These are phyloP conservation scores for Nerophis ophidion DNA, from an alignment of 2,113 vertebrate species.

Conservation along the genomic window DNA sequence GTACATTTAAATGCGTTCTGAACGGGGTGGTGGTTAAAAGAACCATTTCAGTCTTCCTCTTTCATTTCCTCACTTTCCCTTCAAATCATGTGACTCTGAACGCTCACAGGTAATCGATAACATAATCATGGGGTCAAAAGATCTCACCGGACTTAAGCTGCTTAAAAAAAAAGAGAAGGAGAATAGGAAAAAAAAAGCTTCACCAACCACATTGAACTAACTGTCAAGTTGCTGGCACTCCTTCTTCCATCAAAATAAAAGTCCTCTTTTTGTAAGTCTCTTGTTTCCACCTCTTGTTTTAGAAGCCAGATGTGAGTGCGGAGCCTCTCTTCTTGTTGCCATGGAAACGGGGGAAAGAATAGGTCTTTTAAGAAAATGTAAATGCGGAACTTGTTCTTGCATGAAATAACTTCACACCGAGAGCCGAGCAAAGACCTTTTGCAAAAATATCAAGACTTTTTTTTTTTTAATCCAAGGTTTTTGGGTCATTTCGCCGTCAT, in stretches of 20 bases:
- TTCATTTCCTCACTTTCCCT: background rate
- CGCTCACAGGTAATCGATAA: too few relatives aligned
- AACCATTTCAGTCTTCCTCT: background rate
- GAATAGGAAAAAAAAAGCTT: conserved; percentile 17
- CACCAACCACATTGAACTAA: conserved; percentile 26
- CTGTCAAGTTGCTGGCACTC: conserved; percentile 18
- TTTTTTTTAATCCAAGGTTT: too few relatives aligned
- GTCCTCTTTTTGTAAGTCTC: conserved; percentile 30
- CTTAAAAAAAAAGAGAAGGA: background rate
- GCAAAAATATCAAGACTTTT: too few relatives aligned
- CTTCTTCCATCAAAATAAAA: conserved; percentile 48
- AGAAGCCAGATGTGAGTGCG: too few relatives aligned
- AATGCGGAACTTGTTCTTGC: background rate
- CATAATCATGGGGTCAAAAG: too few relatives aligned
- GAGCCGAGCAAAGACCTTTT: too few relatives aligned
- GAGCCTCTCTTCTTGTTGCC: background rate
- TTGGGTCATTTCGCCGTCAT: too few relatives aligned
- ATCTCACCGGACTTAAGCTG: conserved; percentile 13
- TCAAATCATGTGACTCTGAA: too few relatives aligned
- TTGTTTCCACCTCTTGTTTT: background rate
- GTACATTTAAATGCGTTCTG: background rate
- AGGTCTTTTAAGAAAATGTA: too few relatives aligned
- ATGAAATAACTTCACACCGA: background rate
- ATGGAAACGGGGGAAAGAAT: background rate
- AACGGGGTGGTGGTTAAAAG: conserved; percentile 36